Base-by-base conservation (phyloP, 2,113 vertebrate species). In the Lutjanus erythropterus region DNA sequence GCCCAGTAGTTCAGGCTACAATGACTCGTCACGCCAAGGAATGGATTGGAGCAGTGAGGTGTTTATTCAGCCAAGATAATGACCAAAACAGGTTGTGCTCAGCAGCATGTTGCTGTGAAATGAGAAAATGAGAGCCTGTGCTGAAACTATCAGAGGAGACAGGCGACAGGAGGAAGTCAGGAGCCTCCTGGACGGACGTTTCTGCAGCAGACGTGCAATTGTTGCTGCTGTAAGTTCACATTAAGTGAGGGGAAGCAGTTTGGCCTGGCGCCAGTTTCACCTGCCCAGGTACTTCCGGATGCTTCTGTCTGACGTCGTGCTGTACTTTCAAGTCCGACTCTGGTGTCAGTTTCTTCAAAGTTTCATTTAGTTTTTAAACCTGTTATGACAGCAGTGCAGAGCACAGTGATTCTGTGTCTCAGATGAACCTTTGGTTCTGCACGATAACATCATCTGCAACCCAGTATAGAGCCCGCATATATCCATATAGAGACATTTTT, bases 261-360 rank as follows among this genome's bases (percentile, higher is more conserved):
- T 80, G 77, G 71, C n/a, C 77, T 53, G 80, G 29, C 2, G 84
- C 77, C 72, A 72, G 41, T 29, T 68, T 81, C 66, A 80, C 49
- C 66, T 9, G 74, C 39, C 39, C 46, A 10, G 47, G 35, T 37
- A 23, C 50, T 64, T 71, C 71, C 11, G 23, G 68, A 56, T 81
- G 56, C 46, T 37, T 81, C 19, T 23, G 5, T 27, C 49, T 50
- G 14, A 47, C 42, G 62, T 46, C 14, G 6, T 18, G 6, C 16
- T 46, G 4, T 46, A 53, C 19, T 41, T 37, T 71, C 37, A 50
- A 41, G 58, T 41, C 25, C 15, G 31, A 18, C 49, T 31, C 41
- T 53, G 27, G 16, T 39, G 29, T 55, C 19, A 37, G 23, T 29
- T 68, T 27, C 19, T 21, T 11, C 15, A 9, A 29, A 6, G 8